Percentiles rank a stretch among this genome's conserved stretches.
These are phyloP conservation scores for Macquaria australasica DNA, from an alignment of 2,113 vertebrate species.

Conservation along the genomic window DNA sequence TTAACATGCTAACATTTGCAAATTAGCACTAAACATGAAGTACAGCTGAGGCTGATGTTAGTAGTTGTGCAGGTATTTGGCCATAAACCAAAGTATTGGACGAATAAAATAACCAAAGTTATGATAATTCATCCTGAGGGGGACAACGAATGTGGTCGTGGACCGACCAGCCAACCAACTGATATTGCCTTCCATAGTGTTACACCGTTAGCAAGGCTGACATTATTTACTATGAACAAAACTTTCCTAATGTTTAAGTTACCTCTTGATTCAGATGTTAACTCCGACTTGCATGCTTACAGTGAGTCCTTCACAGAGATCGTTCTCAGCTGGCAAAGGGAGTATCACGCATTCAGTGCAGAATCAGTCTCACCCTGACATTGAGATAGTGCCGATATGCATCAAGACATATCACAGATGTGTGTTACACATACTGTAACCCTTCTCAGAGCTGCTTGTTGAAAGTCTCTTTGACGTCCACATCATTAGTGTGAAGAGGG, in stretches of 20 bases:
- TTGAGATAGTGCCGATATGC: slow-evolving; percentile 25
- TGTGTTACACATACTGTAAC: neutral
- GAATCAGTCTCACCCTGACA: slow-evolving; percentile 33
- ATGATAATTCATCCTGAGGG: neutral
- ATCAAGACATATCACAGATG: slow-evolving; percentile 35
- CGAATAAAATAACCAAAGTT: neutral
- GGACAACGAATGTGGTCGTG: neutral
- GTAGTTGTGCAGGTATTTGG: neutral
- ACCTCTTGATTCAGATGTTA: neutral
- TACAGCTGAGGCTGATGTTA: neutral
- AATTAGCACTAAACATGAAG: too few species aligned
- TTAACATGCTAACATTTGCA: neutral
- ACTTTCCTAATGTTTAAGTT: too few species aligned
- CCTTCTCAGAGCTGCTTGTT: slow-evolving; percentile 2
- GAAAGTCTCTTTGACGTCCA: slow-evolving; percentile 19
- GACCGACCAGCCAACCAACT: too few species aligned
- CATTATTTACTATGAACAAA: too few species aligned
- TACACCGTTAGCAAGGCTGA: too few species aligned
- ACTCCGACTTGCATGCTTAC: neutral
- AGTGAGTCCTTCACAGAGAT: slow-evolving; percentile 31
- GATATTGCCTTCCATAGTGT: too few species aligned
- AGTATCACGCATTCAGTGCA: slow-evolving; percentile 31
- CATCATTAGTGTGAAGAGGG: slow-evolving; percentile 64
- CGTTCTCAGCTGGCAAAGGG: slow-evolving; percentile 61
- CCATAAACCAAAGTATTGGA: neutral